Evolutionary conservation across 2,888 invertebrate species (phyloP), one percentile per base, ranked within the genome.

Genomic region (Argyresthia albistria): DNA sequence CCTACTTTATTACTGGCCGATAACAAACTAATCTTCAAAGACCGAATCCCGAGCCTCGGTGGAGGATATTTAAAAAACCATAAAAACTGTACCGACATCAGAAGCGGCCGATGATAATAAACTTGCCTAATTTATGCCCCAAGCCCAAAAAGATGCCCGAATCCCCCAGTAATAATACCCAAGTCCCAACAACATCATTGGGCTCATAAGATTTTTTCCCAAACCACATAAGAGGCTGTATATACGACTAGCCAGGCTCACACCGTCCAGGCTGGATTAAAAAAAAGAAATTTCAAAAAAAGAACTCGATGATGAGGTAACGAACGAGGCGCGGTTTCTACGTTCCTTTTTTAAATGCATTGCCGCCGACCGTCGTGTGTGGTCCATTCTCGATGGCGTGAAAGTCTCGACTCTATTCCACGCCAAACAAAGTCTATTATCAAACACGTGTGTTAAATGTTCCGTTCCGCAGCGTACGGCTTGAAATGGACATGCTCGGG

Each of bases 221-320:
- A 63, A 64, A 59, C 65, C 58, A 62, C 57, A 63, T 64, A 64
- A 62, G 58, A 59, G 53, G 52, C 51, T 60, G 63, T 82, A 78
- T 82, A 80, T 81, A 73, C 74, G 75, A 70, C 79, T 81, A 80
- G 80, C 72, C 62, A 60, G 61, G 69, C 66, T 25, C 25, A 25
- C 67, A 73, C 73, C 59, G 70, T 64, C 16, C 42, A 12, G 36
- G 50, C 42, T 25, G 35, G 49, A 37, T 69, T 57, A 57, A 72
- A 76, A 77, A 77, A 80, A 80, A 63, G 66, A 58, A 68, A 70
- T 66, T 63, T 63, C 59, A 63, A 71, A 77, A 73, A 77, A 78
- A 73, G 71, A 80, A 77, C 66, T 70, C 76, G 74, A 76, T 77
- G 83, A 83, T 84, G 84, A 84, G 82, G 84, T 81, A 84, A 84